Base-by-base conservation (phyloP, 2,888 invertebrate genomes). In the Tiliacea aurago region DNA sequence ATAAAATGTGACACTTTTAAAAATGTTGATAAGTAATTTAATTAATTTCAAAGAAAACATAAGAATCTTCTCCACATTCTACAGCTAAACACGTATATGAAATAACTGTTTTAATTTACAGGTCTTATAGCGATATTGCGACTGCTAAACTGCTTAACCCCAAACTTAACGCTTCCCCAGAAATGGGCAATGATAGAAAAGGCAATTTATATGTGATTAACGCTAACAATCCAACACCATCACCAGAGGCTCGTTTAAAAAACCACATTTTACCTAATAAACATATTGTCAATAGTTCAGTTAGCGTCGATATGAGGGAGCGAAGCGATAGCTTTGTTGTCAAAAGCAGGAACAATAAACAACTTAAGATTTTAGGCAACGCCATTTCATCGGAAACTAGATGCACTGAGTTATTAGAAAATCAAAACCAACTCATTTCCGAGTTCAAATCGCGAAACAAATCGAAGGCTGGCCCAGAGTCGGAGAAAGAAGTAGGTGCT, bases 101-200 rank as follows among this genome's bases (percentile, higher is more conserved):
- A 77, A 76, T 76, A 62, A 75, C 67, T 67, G 65, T 80, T 90
- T 90, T 81, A 82, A 90, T 88, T 91, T 90, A 80, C 90, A 91
- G 91, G 86, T 84, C 63, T 81, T 56, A 28, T 83, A 75, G 55
- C 65, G 76, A 80, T 83, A 82, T 76, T 78, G 70, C 76, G 70
- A 73, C 83, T 73, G 65, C 86, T 82, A 77, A 81, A 63, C 73
- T 71, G 87, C 88, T 73, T 79, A 70, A 86, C 87, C 81, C 87
- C 86, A 86, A 88, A 80, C 74, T 76, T 73, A 73, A 83, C 70
- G 89, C 89, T 89, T 87, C 74, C 71, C 79, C 72, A 70, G 78
- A 73, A 74, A 85, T 86, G 75, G 55, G 70, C 56, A 66, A 64
- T 70, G 71, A 79, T 76, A 83, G 78, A 55, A 76, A 80, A 67